Evolutionary conservation across 2,797 vertebrate genomes (phyloP).

Genomic region (Chromobotia macracanthus): DNA sequence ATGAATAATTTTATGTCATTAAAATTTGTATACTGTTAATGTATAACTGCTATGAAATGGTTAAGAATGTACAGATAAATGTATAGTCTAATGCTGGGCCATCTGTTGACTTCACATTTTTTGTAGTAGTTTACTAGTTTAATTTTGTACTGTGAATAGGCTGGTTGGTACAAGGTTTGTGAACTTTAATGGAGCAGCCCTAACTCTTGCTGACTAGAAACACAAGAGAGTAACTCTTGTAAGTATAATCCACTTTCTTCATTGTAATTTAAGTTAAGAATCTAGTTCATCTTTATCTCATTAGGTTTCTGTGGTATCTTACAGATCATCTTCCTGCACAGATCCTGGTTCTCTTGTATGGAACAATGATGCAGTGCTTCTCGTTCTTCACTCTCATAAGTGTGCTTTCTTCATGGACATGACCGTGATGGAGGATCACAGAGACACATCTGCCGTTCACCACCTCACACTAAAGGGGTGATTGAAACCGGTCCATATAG

Average conservation of each 20-base stretch:
- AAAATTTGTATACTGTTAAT: not conserved
- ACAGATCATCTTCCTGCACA: constrained; percentile 89
- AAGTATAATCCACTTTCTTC: constrained; percentile 67
- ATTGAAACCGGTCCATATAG: constrained; percentile 86
- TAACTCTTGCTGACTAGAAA: constrained; percentile 82
- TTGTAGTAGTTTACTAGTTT: not conserved
- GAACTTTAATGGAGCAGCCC: constrained; percentile 89
- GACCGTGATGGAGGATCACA: constrained; percentile 85
- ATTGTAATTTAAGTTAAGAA: not conserved
- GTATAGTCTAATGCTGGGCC: not conserved
- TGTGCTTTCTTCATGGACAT: constrained; percentile 91
- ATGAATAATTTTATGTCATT: not conserved
- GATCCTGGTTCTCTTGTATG: constrained; percentile 83
- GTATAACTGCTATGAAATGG: not conserved
- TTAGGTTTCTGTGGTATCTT: not conserved
- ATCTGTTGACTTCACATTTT: not conserved
- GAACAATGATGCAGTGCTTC: constrained; percentile 84
- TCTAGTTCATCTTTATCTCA: not conserved
- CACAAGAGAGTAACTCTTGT: constrained; percentile 85
- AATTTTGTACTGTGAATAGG: not conserved
- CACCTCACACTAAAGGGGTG: constrained; percentile 86
- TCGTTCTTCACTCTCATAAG: constrained; percentile 78
- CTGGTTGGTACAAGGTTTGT: constrained; percentile 79
- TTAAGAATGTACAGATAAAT: not conserved
- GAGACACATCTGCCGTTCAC: constrained; percentile 82